phyloP scores from a whole-genome alignment of 2,888 invertebrate genomes.

The Leptopilina syphax region DNA sequence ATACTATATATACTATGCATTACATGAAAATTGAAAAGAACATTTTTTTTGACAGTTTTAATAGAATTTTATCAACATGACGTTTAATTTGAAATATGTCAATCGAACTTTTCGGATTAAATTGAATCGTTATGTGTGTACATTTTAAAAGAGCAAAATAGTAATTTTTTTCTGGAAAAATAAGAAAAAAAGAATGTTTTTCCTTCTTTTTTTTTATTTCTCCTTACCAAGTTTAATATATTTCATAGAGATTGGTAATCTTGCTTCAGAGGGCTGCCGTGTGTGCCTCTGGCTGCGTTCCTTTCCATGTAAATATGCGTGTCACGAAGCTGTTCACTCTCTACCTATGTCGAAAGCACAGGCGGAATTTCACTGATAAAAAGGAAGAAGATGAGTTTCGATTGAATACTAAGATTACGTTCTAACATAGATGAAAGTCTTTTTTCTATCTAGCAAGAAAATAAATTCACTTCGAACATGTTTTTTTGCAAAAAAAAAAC shows the following conservation, averaged over 20 bases:
- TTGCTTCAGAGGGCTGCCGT: constrained; percentile 8
- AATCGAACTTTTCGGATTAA: not conserved
- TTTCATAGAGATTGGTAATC: constrained; percentile 32
- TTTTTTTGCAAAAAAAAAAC: not conserved
- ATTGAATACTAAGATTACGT: constrained; percentile 52
- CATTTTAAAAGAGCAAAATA: not conserved
- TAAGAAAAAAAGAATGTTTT: not conserved
- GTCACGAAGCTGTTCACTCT: constrained; percentile 54
- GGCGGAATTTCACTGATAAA: constrained; percentile 50
- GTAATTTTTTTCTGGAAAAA: too few species aligned
- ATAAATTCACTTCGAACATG: constrained; percentile 44
- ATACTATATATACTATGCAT: too few species aligned
- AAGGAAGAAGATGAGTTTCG: constrained; percentile 51
- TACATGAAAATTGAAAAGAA: not conserved
- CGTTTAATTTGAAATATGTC: not conserved
- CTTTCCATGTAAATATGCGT: constrained; percentile 54
- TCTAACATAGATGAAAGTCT: constrained; percentile 46
- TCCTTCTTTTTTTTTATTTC: not conserved
- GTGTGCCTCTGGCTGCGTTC: constrained; percentile 46
- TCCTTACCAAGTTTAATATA: constrained; percentile 20
- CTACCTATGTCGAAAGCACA: constrained; percentile 45
- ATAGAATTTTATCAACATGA: not conserved
- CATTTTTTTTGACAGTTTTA: not conserved
- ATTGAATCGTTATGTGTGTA: constrained; percentile 2
- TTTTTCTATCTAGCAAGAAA: constrained; percentile 23